Evolutionary conservation across 92 coral and sea anemone species (phyloP).

Genomic region (Phenganax stokvisi): DNA sequence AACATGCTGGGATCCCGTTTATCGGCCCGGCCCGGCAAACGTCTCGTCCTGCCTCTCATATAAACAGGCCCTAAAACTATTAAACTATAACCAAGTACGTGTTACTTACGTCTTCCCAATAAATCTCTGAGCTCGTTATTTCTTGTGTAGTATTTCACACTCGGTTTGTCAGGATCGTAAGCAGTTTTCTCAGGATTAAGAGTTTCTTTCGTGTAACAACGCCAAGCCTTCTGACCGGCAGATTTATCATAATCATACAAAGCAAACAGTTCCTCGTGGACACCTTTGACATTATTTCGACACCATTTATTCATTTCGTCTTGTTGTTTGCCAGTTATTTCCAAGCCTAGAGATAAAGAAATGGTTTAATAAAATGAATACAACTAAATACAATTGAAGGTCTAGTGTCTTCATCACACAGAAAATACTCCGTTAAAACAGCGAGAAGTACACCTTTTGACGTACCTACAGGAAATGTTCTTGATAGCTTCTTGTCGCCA

Average conservation of each 20-base stretch:
- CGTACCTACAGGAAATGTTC: slow-evolving; percentile 27
- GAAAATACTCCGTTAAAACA: no score
- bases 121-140: slow-evolving; percentile 22
- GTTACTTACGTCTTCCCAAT: slow-evolving; percentile 20
- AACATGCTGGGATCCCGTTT: no score
- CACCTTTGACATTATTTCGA: neutral
- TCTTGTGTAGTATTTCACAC: slow-evolving; percentile 24
- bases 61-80: no score
- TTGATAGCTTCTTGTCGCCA: slow-evolving; percentile 28
- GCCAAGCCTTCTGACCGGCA: slow-evolving; percentile 15
- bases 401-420: no score
- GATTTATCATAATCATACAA: slow-evolving; percentile 9
- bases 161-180: slow-evolving; percentile 3
- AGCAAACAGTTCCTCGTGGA: slow-evolving; percentile 5
- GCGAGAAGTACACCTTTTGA: neutral
- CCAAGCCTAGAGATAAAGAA: neutral
- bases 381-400: no score
- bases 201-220: slow-evolving; percentile 24
- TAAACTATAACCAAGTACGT: no score
- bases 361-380: neutral
- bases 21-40: no score
- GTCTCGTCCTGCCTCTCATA: no score
- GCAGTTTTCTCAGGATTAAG: slow-evolving; percentile 31
- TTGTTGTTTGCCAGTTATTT: slow-evolving; percentile 30
- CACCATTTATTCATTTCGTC: slow-evolving; percentile 35